Evolutionary conservation across 1,140 invertebrate genomes (phyloP), one percentile per base, ranked within the genome.

Genomic region (Drosophila pseudoananassae): DNA sequence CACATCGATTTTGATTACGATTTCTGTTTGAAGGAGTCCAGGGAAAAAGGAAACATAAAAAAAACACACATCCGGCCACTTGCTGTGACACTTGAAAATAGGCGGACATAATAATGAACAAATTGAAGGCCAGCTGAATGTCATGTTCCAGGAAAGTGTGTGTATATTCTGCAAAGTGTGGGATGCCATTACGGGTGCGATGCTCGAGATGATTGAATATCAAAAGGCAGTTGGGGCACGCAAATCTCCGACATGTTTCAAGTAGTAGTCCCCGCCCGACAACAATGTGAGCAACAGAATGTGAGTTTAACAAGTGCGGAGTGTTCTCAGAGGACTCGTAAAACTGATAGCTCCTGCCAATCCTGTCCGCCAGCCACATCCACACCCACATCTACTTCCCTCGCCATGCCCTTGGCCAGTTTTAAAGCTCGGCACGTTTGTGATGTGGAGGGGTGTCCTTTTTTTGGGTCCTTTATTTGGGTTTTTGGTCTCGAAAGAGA

Each of bases 161-260:
- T 27, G 43, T 23, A 31, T 10, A 10, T 33, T 3, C 36, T 17
- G 15, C 4, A 33, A 8, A 33, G 40, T 43, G n/a, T 43, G 63
- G 45, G 47, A 38, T 61, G 46, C 50, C 60, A 68, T 70, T 82
- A 58, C 58, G 69, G 64, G 57, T 27, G 58, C 43, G 47, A 76
- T 78, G 61, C 66, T 66, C 54, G 78, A 79, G 66, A 78, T 87
- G 83, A 87, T 88, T 87, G 83, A 87, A 87, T 87, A 87, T 88
- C 83, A 87, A 87, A 88, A 87, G 83, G 78, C 83, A 82, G 83
- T 78, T 78, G 74, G 61, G 58, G 60, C 68, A 85, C 61, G 78
- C 78, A 87, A 87, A 87, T 87, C 83, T 88, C 82, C 74, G 65
- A 76, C 82, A 88, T 87, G 83, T 78, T 87, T 64, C 51, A 51